Evolutionary conservation across 2,888 invertebrate species (phyloP).

Genomic region (Brenthis ino): DNA sequence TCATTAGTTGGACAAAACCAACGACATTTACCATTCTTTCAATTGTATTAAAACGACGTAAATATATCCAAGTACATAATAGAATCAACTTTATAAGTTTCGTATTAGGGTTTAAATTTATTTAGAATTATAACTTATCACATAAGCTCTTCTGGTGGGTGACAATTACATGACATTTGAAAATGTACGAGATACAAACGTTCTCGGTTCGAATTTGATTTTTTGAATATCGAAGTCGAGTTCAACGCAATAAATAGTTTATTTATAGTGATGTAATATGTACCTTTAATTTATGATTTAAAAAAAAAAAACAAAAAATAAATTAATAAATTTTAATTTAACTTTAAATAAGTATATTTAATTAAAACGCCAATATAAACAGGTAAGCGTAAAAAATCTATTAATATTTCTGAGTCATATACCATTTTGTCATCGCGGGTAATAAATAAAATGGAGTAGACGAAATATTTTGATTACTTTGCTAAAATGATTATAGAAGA

Average conservation of each 20-base stretch:
- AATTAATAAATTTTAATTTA: not conserved
- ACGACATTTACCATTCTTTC: conserved; percentile 70
- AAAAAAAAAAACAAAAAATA: conserved; percentile 11
- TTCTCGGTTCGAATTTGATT: conserved; percentile 58
- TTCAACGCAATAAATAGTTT: conserved; percentile 23
- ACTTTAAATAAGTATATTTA: not conserved
- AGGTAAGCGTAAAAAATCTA: conserved; percentile 24
- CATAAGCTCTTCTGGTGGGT: conserved; percentile 47
- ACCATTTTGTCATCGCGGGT: conserved; percentile 44
- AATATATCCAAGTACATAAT: conserved; percentile 27
- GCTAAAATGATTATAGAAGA: conserved; percentile 30
- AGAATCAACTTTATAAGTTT: conserved; percentile 12
- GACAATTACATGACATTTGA: conserved; percentile 74
- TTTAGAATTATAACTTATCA: not conserved
- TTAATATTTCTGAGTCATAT: conserved; percentile 32
- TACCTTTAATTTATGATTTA: conserved; percentile 12
- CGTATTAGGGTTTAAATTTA: conserved; percentile 31
- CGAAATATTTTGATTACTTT: conserved; percentile 32
- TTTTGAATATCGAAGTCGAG: conserved; percentile 52
- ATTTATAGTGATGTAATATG: conserved; percentile 18
- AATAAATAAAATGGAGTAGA: conserved; percentile 39
- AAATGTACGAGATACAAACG: conserved; percentile 57
- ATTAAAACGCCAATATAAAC: conserved; percentile 13
- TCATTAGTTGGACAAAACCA: conserved; percentile 77
- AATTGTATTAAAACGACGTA: conserved; percentile 45